These are phyloP conservation scores for human (Homo sapiens) DNA, from an alignment of 2,113 vertebrate species.

Conservation along the genomic window GRCh38 chrY:977001-977500, in stretches of 20 bases:
- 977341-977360: not conserved
- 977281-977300: not conserved
- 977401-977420: fast-evolving
- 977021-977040: no score
- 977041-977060: fast-evolving
- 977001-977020: no score
- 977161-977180: not conserved
- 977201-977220: not conserved
- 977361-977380: not conserved
- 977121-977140: fast-evolving
- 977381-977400: not conserved
- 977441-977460: not conserved
- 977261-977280: not conserved
- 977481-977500: not conserved
- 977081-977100: no score
- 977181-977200: not conserved
- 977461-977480: not conserved
- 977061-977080: no score
- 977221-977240: not conserved
- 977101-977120: not conserved
- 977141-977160: not conserved
- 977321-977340: not conserved
- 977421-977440: not conserved
- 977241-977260: not conserved
- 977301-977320: not conserved